A percentile compares a stretch with the other conserved stretches of the same genome.
phyloP scores from a whole-genome alignment of 23 tunicate species.

The Corella eumyota region DNA sequence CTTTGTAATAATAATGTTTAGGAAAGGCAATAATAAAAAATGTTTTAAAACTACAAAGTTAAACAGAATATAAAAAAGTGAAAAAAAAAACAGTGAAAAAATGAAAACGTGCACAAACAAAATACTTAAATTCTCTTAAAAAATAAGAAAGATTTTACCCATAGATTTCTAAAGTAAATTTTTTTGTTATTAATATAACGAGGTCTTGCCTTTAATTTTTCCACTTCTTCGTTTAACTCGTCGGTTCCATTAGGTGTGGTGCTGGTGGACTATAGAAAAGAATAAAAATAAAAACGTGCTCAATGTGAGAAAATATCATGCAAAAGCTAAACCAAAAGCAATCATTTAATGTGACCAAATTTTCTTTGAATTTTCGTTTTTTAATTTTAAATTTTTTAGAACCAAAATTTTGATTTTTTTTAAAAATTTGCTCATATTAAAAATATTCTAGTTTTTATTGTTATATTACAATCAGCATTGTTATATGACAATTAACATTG shows the following conservation, averaged over 20 bases:
- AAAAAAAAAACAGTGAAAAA: not conserved
- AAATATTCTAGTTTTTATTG: no score
- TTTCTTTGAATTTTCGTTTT: no score
- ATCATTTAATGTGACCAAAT: not conserved
- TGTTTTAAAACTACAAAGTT: no score
- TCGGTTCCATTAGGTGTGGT: conserved; percentile 19
- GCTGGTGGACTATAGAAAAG: conserved; percentile 21
- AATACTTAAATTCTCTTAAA: not conserved
- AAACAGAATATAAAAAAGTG: not conserved
- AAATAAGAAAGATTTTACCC: not conserved
- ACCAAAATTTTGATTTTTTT: no score
- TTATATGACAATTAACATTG: no score
- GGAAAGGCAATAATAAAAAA: no score
- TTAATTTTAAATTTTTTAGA: no score
- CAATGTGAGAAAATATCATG: conserved; percentile 6
- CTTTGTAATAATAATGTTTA: no score
- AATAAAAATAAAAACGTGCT: not conserved
- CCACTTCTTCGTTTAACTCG: conserved; percentile 51
- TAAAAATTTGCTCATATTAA: no score
- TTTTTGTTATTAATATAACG: not conserved
- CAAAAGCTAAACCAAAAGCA: conserved; percentile 1
- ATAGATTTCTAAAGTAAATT: not conserved
- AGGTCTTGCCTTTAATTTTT: conserved; percentile 71
- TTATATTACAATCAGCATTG: not conserved
- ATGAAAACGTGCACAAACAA: not conserved